Conservation (phyloP, 2,888 invertebrate species). For the Plemyria rubiginata region DNA sequence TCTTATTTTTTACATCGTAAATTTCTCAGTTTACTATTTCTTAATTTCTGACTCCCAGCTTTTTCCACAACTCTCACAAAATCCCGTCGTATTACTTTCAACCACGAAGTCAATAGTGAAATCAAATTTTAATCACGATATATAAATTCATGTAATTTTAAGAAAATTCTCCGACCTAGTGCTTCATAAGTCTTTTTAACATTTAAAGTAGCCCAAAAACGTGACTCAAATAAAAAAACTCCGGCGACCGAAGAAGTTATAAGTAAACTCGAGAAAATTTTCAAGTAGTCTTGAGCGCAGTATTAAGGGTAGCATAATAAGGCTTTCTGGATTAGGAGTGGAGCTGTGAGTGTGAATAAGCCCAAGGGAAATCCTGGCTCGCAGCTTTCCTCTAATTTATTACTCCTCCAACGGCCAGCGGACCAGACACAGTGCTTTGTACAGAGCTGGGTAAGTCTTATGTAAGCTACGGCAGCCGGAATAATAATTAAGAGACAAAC, state of each 20-base stretch:
- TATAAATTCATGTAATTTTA: neutral
- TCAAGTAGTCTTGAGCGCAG: conserved; percentile 83
- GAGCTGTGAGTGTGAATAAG: conserved; percentile 84
- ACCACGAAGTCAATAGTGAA: too few relatives aligned
- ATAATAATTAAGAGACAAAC: too few relatives aligned
- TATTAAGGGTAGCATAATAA: conserved; percentile 84
- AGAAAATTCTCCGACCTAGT: neutral
- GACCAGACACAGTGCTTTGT: conserved; percentile 37
- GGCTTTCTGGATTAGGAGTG: conserved; percentile 84
- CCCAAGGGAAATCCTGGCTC: conserved; percentile 83
- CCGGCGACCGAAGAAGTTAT: conserved; percentile 50
- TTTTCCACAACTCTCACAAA: too few relatives aligned
- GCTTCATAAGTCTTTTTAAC: neutral
- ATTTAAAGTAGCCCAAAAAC: conserved; percentile 13
- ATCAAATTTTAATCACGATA: too few relatives aligned
- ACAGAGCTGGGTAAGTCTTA: conserved; percentile 8
- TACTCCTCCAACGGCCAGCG: conserved; percentile 79
- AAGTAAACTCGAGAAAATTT: conserved; percentile 77
- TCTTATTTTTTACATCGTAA: too few relatives aligned
- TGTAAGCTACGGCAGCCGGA: neutral
- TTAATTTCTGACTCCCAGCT: too few relatives aligned
- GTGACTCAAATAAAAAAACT: conserved; percentile 49
- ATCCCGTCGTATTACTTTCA: too few relatives aligned
- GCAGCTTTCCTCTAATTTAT: conserved; percentile 84
- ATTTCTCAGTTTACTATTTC: too few relatives aligned